Percentiles rank a stretch among this genome's conserved stretches.
phyloP scores from a whole-genome alignment of 2,113 vertebrate species.

The Chaetodon trifascialis region DNA sequence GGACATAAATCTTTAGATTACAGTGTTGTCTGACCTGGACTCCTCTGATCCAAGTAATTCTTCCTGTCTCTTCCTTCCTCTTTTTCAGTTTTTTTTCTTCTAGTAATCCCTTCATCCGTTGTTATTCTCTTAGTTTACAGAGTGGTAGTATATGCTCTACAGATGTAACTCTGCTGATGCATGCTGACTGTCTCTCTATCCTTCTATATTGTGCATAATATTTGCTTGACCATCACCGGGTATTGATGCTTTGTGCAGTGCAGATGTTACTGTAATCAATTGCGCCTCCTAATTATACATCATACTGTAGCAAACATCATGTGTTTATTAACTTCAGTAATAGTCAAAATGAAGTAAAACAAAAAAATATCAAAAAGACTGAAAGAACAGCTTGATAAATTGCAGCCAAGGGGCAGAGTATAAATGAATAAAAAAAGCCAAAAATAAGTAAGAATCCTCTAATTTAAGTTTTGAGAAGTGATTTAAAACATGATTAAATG shows the following conservation, averaged over 20 bases:
- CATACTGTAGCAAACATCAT: not conserved
- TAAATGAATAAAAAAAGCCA: not conserved
- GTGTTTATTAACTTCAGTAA: not conserved
- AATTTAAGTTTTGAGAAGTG: not conserved
- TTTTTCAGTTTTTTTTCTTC: not conserved
- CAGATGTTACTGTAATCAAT: slow-evolving; percentile 11
- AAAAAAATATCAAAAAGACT: too few species aligned
- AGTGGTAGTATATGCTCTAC: too few species aligned
- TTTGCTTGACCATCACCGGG: not conserved
- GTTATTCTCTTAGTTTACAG: not conserved
- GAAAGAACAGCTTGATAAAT: not conserved
- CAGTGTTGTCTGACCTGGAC: slow-evolving; percentile 12
- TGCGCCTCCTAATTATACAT: not conserved
- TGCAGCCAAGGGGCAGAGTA: not conserved
- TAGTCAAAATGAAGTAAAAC: too few species aligned
- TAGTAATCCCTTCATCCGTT: not conserved
- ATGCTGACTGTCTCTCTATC: not conserved
- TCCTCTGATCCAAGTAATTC: slow-evolving; percentile 25
- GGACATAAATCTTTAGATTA: too few species aligned
- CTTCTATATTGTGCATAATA: not conserved
- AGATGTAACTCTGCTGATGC: not conserved
- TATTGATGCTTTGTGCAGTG: not conserved
- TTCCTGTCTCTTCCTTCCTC: not conserved
- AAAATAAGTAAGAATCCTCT: not conserved
- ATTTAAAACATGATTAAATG: slow-evolving; percentile 10